Conservation (phyloP, 1,140 invertebrate genomes). For the Zaprionus lachaisei region DNA sequence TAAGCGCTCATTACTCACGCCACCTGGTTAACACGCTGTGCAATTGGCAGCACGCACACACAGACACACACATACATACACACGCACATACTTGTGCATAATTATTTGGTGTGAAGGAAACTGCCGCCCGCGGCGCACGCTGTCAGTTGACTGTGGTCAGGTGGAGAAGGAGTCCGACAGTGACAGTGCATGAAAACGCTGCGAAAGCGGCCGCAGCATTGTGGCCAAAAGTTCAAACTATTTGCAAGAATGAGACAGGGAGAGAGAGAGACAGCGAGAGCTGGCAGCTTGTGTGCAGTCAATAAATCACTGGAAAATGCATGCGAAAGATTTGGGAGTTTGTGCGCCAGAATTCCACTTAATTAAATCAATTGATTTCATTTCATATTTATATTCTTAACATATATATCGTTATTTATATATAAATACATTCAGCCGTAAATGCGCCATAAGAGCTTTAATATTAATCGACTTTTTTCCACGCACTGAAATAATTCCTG, state of each 20-base stretch:
- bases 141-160: constrained; percentile 55
- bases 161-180: constrained; percentile 13
- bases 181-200: constrained; percentile 56
- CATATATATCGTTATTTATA: not conserved
- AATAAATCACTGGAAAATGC: constrained; percentile 26
- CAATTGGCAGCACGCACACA: constrained; percentile 21
- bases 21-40: constrained; percentile 32
- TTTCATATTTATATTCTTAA: constrained; percentile 16
- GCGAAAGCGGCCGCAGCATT: constrained; percentile 55
- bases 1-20: constrained; percentile 73
- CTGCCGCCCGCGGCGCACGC: constrained; percentile 21
- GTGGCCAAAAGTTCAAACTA: constrained; percentile 51
- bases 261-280: not conserved
- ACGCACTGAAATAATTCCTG: not conserved
- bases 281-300: constrained; percentile 1
- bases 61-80: constrained; percentile 16
- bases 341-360: constrained; percentile 5
- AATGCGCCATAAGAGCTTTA: not conserved
- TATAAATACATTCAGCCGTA: not conserved
- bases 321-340: constrained; percentile 14
- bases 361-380: constrained; percentile 21
- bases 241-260: not conserved
- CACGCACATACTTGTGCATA: not conserved
- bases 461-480: not conserved
- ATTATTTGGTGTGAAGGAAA: constrained; percentile 36